Evolutionary conservation across 2,888 invertebrate species (phyloP), one percentile per base, ranked within the genome.

Genomic region (Coelopa pilipes): DNA sequence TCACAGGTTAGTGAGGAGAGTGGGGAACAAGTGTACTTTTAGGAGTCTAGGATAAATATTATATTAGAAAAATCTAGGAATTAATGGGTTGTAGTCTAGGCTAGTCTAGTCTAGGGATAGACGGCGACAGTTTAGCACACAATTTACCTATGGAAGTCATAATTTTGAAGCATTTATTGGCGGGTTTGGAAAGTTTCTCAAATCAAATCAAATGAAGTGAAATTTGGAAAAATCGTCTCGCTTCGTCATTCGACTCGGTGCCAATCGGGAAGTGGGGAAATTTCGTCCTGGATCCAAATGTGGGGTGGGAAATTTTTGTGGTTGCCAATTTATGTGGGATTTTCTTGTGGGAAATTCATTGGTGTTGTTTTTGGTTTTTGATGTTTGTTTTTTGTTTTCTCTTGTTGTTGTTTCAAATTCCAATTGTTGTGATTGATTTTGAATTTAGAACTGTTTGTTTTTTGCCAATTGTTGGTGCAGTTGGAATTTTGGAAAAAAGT

Each of bases 121-220:
- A 47, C n/a, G n/a, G n/a, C n/a, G n/a, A n/a, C n/a, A n/a, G n/a
- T n/a, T 59, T 21, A 46, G 49, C 76, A 79, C 78, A 79, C 78
- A 82, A 84, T 82, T 86, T 86, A 86, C 86, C 86, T 86, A 86
- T 86, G 77, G 86, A 86, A 79, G 86, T 85, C 86, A 86, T 86
- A 83, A 83, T 86, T 85, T 85, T 81, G 80, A 80, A 81, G 80
- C 63, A 50, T 69, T 70, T 69, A 49, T 80, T 80, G 45, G 45
- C 12, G 46, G 11, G 57, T 69, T 45, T 24, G 11, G 47, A 46
- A 45, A 50, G 15, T 65, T 68, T 53, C n/a, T n/a, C 10, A 19
- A 17, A 57, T 57, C n/a, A n/a, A n/a, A n/a, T n/a, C n/a, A n/a
- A n/a, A n/a, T n/a, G n/a, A n/a, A 62, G 21, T 62, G 19, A 34